Base-by-base conservation (phyloP, 1,140 invertebrate genomes). In the Microplitis demolitor region DNA sequence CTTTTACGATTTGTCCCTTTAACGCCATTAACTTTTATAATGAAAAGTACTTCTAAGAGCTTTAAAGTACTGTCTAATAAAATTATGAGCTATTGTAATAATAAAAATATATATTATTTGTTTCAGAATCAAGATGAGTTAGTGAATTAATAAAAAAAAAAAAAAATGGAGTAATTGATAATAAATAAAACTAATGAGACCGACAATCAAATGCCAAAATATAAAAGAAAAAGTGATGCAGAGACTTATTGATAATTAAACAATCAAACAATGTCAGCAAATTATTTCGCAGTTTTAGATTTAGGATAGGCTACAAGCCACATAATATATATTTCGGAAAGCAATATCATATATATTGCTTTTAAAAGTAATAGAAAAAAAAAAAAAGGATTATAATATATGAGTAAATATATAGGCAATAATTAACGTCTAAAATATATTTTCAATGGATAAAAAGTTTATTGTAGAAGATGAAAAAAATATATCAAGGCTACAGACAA, bases 231-330 rank as follows among this genome's bases (percentile, higher is more conserved):
- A n/a, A 62, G 75, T 77, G 74, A 63, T 71, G 50, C 66, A 64
- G 35, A 39, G 35, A 37, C n/a, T 62, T 50, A 66, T 58, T 33
- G 66, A 66, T 16, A 72, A 73, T 72, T 72, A 58, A 76, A 78
- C 62, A 45, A 34, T 71, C 39, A 56, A 81, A 85, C 73, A 76
- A 87, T 87, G 84, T 80, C 81, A 81, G 75, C 71, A 54, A 82
- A 79, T 71, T 81, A 83, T 66, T 85, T 84, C 64, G 79, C 82
- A 79, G 78, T 85, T 63, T 78, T 85, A 79, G 84, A 87, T 66
- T 79, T 87, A 77, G 84, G 84, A 83, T 87, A 86, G 53, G 68
- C 68, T 16, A 11, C 63, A 58, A 16, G 54, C 39, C 14, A 34
- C 72, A 39, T 9, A 8, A 45, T 1, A 45, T 45, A 9, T 45